Base-by-base conservation (phyloP, 2,113 vertebrate genomes). In the Bujurquina vittata region DNA sequence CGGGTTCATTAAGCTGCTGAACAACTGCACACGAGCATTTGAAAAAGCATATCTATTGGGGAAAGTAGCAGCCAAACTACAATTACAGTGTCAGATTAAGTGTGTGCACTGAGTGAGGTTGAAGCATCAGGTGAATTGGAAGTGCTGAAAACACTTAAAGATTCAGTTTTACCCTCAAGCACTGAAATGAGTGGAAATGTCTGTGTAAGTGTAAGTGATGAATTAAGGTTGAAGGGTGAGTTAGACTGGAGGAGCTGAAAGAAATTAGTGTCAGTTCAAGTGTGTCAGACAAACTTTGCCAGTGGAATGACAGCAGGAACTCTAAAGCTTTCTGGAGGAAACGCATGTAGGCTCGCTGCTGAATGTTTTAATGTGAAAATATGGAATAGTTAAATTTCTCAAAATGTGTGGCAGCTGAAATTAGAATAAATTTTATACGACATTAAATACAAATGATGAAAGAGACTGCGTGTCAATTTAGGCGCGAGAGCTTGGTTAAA, bases 251-350 rank as follows among this genome's bases (percentile, higher is more conserved):
- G 46, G 46, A 54, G 46, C 67, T 54, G 46, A 72, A 20, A 54
- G 67, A 54, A 72, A 72, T 72, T 72, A 72, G 67, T 72, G 67
- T 72, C 67, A 72, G 67, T 33, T 72, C 67, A 33, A 72, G 67
- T 72, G 67, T 72, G 46, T 72, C 67, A 54, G 67, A 46, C 26
- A n/a, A 72, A 72, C 67, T 54, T 72, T 72, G 46, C 52, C 67
- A 31, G 67, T 54, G 46, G 17, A 72, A 54, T 72, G 67, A 54
- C 67, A 54, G 52, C 18, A 33, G 67, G 67, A 72, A 72, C 26
- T 72, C 26, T 54, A 33, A 33, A 54, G 67, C 18, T 72, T 52
- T 72, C 67, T 46, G 31, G 15, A 33, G 67, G 20, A 55, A 55
- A 55, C n/a, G 54, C 54, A 55, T 10, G 8, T n/a, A 10, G 54